A percentile compares a stretch with the other conserved stretches of the same genome.
Evolutionary conservation across 1,140 invertebrate species (phyloP).

Genomic region (Bombus huntii): DNA sequence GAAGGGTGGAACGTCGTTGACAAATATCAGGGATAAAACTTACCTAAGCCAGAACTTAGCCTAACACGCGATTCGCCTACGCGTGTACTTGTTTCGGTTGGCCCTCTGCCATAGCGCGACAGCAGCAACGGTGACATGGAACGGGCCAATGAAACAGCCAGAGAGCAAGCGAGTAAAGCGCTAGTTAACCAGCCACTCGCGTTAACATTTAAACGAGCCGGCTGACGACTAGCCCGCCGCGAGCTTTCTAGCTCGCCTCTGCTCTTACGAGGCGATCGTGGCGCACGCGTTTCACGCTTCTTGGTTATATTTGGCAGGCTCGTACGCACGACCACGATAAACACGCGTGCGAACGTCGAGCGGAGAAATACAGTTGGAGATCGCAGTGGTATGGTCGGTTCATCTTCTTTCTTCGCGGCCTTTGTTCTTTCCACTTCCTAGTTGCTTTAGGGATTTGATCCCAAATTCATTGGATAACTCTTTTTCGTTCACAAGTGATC

Average conservation of each 20-base stretch:
- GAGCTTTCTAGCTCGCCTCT: background rate
- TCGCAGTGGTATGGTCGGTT: background rate
- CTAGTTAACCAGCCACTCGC: conserved; percentile 40
- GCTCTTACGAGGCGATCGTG: conserved; percentile 25
- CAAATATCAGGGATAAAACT: conserved; percentile 3
- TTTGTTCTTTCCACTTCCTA: background rate
- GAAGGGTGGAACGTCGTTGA: background rate
- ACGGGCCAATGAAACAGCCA: conserved; percentile 27
- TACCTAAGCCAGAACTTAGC: conserved; percentile 5
- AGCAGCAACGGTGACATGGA: conserved; percentile 48
- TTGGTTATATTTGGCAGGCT: conserved; percentile 65
- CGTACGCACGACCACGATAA: conserved; percentile 31
- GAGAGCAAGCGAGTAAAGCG: conserved; percentile 15
- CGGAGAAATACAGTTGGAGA: conserved; percentile 14
- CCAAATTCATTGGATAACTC: background rate
- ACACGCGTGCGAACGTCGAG: conserved; percentile 29
- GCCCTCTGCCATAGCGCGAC: conserved; percentile 45
- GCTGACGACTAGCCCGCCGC: background rate
- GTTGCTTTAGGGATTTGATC: background rate
- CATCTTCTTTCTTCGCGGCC: background rate
- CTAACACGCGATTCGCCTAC: conserved; percentile 38
- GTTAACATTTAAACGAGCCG: conserved; percentile 60
- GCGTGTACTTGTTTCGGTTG: conserved; percentile 49
- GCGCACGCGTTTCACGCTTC: conserved; percentile 58
- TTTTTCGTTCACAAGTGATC: background rate